Evolutionary conservation across 2,113 vertebrate species (phyloP), one percentile per base, ranked within the genome.

Genomic region (Drymodes brunneopygia): DNA sequence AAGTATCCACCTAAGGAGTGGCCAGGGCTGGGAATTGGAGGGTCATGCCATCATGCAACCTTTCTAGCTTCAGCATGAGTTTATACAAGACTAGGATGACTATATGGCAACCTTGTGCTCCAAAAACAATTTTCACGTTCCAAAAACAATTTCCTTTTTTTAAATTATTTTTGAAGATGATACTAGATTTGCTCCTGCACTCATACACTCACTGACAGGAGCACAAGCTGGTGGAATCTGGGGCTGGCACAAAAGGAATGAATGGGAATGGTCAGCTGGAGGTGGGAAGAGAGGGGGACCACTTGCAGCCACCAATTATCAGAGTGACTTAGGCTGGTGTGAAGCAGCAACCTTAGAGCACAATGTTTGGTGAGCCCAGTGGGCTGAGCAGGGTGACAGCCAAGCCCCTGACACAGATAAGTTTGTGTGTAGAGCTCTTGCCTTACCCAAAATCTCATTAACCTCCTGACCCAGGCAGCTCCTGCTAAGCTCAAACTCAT

Each of bases 371-470:
- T 31, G 29, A 82, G 35, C 44, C 25, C 57, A 47, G 40, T 23
- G 24, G 36, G 21, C 42, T 45, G 72, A 67, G 35, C 29, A 77
- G 57, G 44, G 4, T 80, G 33, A 13, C n/a, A 86, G 51, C 18
- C 35, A 81, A 69, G 28, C n/a, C 56, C 29, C 44, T 84, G 44
- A 38, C 45, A 60, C 19, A 56, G 20, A 19, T 9, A 22, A 25
- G 29, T 38, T 48, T 18, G 23, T 15, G 23, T 73, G 40, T 5
- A 38, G n/a, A 81, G 36, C 2, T 5, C 53, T 67, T 58, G 1
- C 47, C 58, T 77, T 42, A 27, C n/a, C 70, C 45, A 25, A 84
- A 72, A 78, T 87, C 58, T 81, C 78, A 81, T 93, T 85, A 94
- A 56, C 69, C 64, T 61, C 21, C 54, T 27, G 45, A 51, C 16